Evolutionary conservation across 2,113 vertebrate genomes (phyloP).

Genomic region (Emberiza fucata): DNA sequence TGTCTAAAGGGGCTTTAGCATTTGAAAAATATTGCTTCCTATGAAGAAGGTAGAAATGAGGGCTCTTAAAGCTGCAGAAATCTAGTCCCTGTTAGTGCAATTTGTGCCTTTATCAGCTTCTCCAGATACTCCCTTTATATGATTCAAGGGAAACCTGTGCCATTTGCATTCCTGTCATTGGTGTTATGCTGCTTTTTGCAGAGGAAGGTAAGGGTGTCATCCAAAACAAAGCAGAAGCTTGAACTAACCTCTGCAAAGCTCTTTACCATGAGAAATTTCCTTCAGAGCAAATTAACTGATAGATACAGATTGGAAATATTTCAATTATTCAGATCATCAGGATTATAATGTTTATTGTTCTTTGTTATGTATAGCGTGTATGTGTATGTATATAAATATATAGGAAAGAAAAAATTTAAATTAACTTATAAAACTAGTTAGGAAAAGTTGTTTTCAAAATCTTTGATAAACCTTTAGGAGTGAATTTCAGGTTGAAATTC

Average conservation of each 20-base stretch:
- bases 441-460: background rate
- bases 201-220: background rate
- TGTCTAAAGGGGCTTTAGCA: background rate
- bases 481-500: background rate
- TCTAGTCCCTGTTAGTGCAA: background rate
- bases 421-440: background rate
- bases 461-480: background rate
- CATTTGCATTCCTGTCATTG: background rate
- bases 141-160: background rate
- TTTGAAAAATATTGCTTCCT: background rate
- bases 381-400: background rate
- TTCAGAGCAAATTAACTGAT: background rate
- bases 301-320: background rate
- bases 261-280: background rate
- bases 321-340: background rate
- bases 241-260: background rate
- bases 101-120: background rate
- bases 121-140: background rate
- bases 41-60: background rate
- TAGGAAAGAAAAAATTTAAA: background rate
- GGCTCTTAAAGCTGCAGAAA: background rate
- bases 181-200: background rate
- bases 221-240: background rate
- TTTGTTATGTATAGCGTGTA: rapidly evolving
- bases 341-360: background rate